Evolutionary conservation across 2,113 vertebrate species (phyloP), one percentile per base, ranked within the genome.

Genomic region (Emydura subglobosa): DNA sequence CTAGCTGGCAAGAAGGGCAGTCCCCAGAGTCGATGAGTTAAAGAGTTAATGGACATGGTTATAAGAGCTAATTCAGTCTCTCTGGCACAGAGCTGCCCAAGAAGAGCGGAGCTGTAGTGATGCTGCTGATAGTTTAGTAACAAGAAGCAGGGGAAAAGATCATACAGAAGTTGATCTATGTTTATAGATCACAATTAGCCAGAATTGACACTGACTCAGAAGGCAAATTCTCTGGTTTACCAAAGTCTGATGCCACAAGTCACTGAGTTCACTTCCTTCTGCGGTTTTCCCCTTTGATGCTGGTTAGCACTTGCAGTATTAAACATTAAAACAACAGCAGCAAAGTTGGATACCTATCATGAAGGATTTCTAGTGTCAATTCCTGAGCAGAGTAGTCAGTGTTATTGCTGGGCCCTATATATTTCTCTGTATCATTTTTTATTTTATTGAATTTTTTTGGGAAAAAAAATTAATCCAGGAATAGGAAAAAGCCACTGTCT

Each of bases 101-200:
- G 34, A 90, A 72, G 44, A 90, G 79, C 93, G 25, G 10, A 16
- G 34, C 4, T 22, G 34, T 39, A 72, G 14, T 39, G 34, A 44
- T 72, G 1, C 49, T 7, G 13, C 87, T 86, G 91, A 44, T 34
- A 27, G 6, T 53, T 31, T 22, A 61, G 21, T 55, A 51, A 34
- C 31, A 31, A 87, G 53, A 39, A 29, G 49, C 39, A 14, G 24
- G 29, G 13, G 54, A 80, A 80, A 89, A 88, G 4, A 2, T 61
- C 76, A 90, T 19, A n/a, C 31, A 82, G 74, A 88, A 86, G 61
- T 5, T 47, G 6, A 19, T 80, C 39, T 89, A 19, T 84, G 59
- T 89, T 85, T 92, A 65, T 92, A 83, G 90, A 92, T 6, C 89
- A 89, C 44, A 84, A 29, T 47, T 93, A 27, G 19, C 83, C 86